A percentile compares a stretch with the other conserved stretches of the same genome.
These are phyloP conservation scores for Eudyptes chrysolophus DNA, from an alignment of 2,113 vertebrate species.

Conservation along the genomic window DNA sequence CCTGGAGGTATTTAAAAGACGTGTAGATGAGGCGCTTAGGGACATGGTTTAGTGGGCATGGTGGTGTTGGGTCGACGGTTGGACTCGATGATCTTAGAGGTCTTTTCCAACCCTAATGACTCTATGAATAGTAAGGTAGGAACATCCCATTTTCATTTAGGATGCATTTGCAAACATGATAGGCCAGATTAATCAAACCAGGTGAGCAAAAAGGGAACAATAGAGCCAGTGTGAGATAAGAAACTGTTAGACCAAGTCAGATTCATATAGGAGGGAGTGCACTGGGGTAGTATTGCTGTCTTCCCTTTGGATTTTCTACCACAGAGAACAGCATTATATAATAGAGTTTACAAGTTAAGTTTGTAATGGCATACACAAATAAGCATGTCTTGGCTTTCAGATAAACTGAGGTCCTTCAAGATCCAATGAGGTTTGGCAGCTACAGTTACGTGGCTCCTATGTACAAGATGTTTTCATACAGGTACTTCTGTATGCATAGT, in stretches of 20 bases:
- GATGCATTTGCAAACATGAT: not conserved
- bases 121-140: not conserved
- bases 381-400: not conserved
- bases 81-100: no score
- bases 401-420: not conserved
- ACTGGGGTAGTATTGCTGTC: not conserved
- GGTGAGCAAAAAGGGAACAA: not conserved
- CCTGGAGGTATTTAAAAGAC: no score
- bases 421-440: not conserved
- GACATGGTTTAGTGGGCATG: no score
- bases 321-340: not conserved
- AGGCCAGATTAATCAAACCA: not conserved
- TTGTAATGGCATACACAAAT: not conserved
- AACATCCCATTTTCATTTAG: not conserved
- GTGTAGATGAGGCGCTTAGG: no score
- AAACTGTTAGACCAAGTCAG: not conserved
- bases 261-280: not conserved
- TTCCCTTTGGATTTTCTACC: not conserved
- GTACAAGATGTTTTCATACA: not conserved
- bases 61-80: no score
- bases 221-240: no score
- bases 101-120: no score
- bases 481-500: not conserved
- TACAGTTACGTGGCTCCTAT: not conserved
- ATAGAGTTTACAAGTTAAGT: not conserved